Evolutionary conservation across 1,140 invertebrate genomes (phyloP), one percentile per base, ranked within the genome.

Genomic region (Tribolium castaneum): DNA sequence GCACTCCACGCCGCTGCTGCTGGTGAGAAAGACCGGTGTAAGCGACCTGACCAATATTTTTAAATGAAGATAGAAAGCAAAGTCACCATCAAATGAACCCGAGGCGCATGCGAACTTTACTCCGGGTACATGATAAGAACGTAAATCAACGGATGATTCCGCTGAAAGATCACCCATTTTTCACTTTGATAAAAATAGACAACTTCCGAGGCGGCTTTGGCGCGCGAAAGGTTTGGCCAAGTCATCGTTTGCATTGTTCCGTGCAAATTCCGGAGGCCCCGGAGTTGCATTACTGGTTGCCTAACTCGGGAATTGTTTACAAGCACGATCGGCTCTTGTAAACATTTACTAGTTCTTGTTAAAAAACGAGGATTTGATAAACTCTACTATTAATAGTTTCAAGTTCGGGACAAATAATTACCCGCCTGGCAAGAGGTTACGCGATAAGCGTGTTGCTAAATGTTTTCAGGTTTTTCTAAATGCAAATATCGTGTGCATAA

Each of bases 81-180:
- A 59, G 25, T 66, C 59, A 35, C 59, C 14, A 35, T 22, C 13
- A 34, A 66, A 14, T 66, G 25, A 66, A 66, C 59, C 9, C 30
- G 59, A 35, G 30, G 59, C 59, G 59, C 59, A 66, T 66, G 59
- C 59, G 59, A 66, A 66, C 59, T 66, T 66, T 66, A 66, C 59
- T 66, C 59, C 59, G 25, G 25, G 59, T 13, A 35, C 59, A 66
- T 39, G 59, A 35, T 66, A 66, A 66, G 59, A 66, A 12, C 30
- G 30, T 9, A 35, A 35, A 66, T 13, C n/a, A 66, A 7, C 59
- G 59, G 59, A 35, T 66, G 14, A 14, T 35, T 34, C 30, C 30
- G 59, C 34, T 35, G 59, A 52, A 52, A 52, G 51, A 14, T 52
- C 51, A 19, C 7, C 3, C 14, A 19, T 52, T 52, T 52, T 52